phyloP scores from a whole-genome alignment of 2,888 invertebrate genomes.

The Platerodrilus igneus region DNA sequence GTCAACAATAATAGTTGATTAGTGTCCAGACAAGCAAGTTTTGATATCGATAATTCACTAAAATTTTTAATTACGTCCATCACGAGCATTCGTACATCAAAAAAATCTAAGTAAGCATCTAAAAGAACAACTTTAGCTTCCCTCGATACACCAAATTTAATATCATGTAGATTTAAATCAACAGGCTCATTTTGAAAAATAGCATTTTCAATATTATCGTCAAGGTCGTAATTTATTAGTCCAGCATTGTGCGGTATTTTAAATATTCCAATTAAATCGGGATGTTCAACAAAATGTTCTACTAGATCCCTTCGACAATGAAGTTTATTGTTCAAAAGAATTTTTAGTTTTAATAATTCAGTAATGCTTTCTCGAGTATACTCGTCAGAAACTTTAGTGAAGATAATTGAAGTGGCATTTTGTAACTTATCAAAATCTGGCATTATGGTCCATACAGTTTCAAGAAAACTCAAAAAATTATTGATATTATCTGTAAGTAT shows the following conservation, averaged over 20 bases:
- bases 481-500: slow-evolving; percentile 14
- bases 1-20: too few relatives aligned
- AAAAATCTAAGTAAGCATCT: slow-evolving; percentile 14
- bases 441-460: slow-evolving; percentile 13
- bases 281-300: slow-evolving; percentile 8
- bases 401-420: slow-evolving; percentile 11
- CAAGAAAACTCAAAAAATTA: slow-evolving; percentile 9
- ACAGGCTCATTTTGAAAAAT: slow-evolving; percentile 8
- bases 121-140: slow-evolving; percentile 6
- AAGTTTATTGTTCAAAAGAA: slow-evolving; percentile 3
- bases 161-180: slow-evolving; percentile 7
- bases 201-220: slow-evolving; percentile 8
- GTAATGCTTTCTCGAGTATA: slow-evolving; percentile 1
- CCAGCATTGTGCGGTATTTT: slow-evolving; percentile 9
- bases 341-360: slow-evolving; percentile 3
- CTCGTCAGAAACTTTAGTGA: slow-evolving; percentile 11
- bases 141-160: slow-evolving; percentile 14
- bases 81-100: slow-evolving; percentile 4
- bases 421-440: slow-evolving; percentile 12
- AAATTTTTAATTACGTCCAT: neutral
- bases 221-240: slow-evolving; percentile 9
- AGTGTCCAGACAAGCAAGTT: neutral
- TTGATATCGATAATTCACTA: neutral
- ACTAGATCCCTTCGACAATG: slow-evolving; percentile 9
- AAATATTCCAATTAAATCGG: slow-evolving; percentile 11